Conservation (phyloP, 1,140 invertebrate species). For the Zaprionus tsacasi region DNA sequence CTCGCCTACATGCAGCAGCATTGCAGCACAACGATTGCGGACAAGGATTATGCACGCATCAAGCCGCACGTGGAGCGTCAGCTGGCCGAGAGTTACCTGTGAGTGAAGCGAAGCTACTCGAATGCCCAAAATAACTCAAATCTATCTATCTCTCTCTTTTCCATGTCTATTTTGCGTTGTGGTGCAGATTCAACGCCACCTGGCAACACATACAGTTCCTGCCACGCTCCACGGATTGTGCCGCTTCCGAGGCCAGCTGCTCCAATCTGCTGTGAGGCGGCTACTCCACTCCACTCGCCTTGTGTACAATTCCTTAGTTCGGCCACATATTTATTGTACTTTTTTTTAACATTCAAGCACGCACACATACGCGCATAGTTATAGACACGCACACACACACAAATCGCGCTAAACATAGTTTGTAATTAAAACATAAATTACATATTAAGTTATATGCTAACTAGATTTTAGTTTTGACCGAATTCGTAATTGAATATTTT, state of each 20-base stretch:
- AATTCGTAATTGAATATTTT: conserved; percentile 13
- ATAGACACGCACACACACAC: conserved; percentile 8
- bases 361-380: conserved; percentile 34
- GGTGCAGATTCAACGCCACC: conserved; percentile 77
- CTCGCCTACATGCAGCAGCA: conserved; percentile 82
- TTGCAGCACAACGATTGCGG: conserved; percentile 76
- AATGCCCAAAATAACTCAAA: background rate
- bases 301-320: conserved; percentile 57
- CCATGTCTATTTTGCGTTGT: conserved; percentile 18
- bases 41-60: conserved; percentile 79
- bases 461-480: conserved; percentile 34
- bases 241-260: conserved; percentile 64
- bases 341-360: conserved; percentile 60
- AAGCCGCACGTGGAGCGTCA: conserved; percentile 79
- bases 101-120: background rate
- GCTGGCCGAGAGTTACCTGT: conserved; percentile 77
- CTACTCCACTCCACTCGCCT: background rate
- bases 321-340: conserved; percentile 73
- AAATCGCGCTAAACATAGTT: conserved; percentile 32
- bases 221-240: conserved; percentile 73
- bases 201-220: conserved; percentile 83
- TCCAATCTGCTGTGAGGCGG: conserved; percentile 72
- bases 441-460: conserved; percentile 24
- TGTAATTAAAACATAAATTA: conserved; percentile 24
- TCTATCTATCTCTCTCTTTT: conserved; percentile 1